A percentile compares a stretch with the other conserved stretches of the same genome.
These are phyloP conservation scores for Decapterus maruadsi DNA, from an alignment of 2,797 vertebrate genomes.

Conservation along the genomic window DNA sequence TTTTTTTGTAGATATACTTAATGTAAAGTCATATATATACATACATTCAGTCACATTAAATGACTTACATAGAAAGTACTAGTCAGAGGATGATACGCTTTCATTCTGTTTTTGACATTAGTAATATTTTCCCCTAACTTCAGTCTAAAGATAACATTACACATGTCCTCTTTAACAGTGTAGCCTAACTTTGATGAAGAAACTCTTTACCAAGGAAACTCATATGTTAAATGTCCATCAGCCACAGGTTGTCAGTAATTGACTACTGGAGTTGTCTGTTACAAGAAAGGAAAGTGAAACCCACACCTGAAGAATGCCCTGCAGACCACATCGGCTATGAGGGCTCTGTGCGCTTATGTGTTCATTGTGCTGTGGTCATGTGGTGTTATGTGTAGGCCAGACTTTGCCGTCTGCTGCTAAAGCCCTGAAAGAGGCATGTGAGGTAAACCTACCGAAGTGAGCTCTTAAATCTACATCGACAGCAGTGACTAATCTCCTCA, in stretches of 20 bases:
- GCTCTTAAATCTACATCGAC: constrained; percentile 31
- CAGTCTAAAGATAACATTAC: no score
- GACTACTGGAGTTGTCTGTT: neutral
- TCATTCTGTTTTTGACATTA: no score
- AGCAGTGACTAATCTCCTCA: constrained; percentile 51
- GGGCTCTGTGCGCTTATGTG: neutral
- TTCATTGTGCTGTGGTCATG: neutral
- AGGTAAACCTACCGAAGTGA: constrained; percentile 15
- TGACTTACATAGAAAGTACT: no score
- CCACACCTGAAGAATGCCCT: neutral
- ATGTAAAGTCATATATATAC: no score
- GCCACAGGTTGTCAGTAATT: neutral
- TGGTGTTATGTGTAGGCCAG: constrained; percentile 8
- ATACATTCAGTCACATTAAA: no score
- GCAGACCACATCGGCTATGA: neutral
- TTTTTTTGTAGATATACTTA: no score
- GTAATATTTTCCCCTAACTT: no score
- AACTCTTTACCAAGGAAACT: neutral
- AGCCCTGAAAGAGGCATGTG: neutral
- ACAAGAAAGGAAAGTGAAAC: constrained; percentile 9
- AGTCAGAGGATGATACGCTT: no score
- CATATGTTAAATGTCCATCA: neutral
- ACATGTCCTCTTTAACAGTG: no score
- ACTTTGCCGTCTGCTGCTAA: constrained; percentile 5
- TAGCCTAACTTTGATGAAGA: neutral